Conservation (phyloP, 1,140 invertebrate species). For the Pseudomyrmex sp. region DNA sequence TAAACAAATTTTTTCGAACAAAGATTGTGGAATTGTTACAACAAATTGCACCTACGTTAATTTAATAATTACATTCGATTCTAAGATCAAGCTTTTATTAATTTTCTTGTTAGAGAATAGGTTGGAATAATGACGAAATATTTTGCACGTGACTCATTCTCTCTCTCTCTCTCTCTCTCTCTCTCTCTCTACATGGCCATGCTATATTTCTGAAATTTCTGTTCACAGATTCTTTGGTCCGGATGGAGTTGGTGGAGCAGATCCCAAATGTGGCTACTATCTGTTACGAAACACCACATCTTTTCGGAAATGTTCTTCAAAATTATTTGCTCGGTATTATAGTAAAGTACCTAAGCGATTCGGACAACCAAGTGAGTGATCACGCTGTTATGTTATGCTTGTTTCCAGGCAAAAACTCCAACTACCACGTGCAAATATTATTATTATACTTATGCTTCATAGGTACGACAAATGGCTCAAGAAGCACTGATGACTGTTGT, state of each 20-base stretch:
- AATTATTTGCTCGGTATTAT: slow-evolving; percentile 87
- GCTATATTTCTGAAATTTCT: slow-evolving; percentile 19
- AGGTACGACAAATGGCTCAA: slow-evolving; percentile 89
- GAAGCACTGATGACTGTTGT: slow-evolving; percentile 87
- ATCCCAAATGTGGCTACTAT: slow-evolving; percentile 88
- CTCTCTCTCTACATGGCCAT: too few relatives aligned
- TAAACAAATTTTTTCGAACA: too few relatives aligned
- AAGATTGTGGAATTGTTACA: too few relatives aligned
- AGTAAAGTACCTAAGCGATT: slow-evolving; percentile 87
- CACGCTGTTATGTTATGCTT: not conserved
- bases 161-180: too few relatives aligned
- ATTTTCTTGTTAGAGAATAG: too few relatives aligned
- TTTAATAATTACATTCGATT: too few relatives aligned
- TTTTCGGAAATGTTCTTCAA: slow-evolving; percentile 79
- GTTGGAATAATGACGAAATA: too few relatives aligned
- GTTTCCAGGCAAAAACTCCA: not conserved
- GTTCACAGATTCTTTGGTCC: slow-evolving; percentile 86
- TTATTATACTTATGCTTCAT: not conserved
- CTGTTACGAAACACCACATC: slow-evolving; percentile 86
- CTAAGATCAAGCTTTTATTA: too few relatives aligned
- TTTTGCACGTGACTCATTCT: too few relatives aligned
- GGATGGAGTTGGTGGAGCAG: slow-evolving; percentile 88
- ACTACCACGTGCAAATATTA: slow-evolving; percentile 12
- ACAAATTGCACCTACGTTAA: too few relatives aligned
- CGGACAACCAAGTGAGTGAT: slow-evolving; percentile 86